A percentile compares a stretch with the other conserved stretches of the same genome.
These are phyloP conservation scores for Pycnomerus fuliginosus DNA, from an alignment of 2,888 invertebrate species.

Conservation along the genomic window DNA sequence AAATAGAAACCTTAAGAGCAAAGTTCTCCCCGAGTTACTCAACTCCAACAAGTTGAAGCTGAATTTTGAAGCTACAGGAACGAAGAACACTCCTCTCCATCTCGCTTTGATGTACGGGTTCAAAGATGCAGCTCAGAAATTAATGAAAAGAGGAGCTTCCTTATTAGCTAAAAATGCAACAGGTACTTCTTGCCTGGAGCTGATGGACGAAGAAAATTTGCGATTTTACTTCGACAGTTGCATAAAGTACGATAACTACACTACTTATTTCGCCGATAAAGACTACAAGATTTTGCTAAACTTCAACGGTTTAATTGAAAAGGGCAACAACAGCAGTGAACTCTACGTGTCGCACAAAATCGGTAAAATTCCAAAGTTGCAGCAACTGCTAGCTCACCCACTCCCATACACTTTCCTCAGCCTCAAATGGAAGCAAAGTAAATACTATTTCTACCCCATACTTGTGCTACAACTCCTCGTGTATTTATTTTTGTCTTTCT, in stretches of 20 bases:
- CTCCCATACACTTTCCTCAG: constrained; percentile 1
- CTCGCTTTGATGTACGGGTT: constrained; percentile 6
- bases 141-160: constrained; percentile 6
- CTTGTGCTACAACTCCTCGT: not conserved
- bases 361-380: not conserved
- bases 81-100: constrained; percentile 9
- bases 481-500: not conserved
- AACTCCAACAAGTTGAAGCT: constrained; percentile 4
- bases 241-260: not conserved
- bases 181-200: constrained; percentile 2
- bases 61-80: not conserved
- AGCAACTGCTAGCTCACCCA: constrained; percentile 4
- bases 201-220: constrained; percentile 3
- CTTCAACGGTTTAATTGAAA: not conserved
- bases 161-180: constrained; percentile 1
- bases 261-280: constrained; percentile 1
- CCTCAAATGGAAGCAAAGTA: constrained; percentile 4
- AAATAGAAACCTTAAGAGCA: not conserved
- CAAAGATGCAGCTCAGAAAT: constrained; percentile 4
- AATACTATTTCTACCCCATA: not conserved
- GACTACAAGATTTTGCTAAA: constrained; percentile 5
- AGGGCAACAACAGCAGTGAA: constrained; percentile 2
- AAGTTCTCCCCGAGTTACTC: not conserved
- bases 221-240: constrained; percentile 1
- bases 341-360: not conserved